phyloP scores from a whole-genome alignment of 1,140 invertebrate genomes.

The Formica selysi region DNA sequence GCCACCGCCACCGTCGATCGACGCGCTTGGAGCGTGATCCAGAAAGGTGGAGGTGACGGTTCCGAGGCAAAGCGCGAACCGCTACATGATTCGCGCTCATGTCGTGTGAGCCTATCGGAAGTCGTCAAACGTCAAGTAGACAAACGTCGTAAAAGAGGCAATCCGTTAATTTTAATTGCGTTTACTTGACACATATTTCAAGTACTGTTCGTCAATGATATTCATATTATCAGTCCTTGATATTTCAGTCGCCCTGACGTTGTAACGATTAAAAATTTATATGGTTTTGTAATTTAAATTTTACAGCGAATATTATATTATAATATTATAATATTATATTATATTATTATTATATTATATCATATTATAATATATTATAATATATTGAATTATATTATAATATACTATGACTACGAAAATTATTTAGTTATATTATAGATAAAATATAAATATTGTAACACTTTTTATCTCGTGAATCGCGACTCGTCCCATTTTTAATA shows the following conservation, averaged over 20 bases:
- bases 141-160: neutral
- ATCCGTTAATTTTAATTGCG: neutral
- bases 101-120: neutral
- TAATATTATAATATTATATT: too few species aligned
- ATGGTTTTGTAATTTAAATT: neutral
- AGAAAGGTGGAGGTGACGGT: neutral
- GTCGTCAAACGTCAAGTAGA: neutral
- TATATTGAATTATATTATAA: too few species aligned
- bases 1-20: neutral
- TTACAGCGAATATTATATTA: neutral
- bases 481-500: neutral
- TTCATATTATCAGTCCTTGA: neutral
- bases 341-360: too few species aligned
- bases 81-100: neutral
- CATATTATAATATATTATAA: too few species aligned
- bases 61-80: conserved; percentile 6
- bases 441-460: neutral
- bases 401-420: neutral
- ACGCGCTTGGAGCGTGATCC: neutral
- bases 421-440: neutral
- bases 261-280: neutral
- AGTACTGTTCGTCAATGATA: neutral
- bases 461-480: neutral
- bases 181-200: neutral
- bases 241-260: neutral